Evolutionary conservation across 1,140 invertebrate genomes (phyloP).

Genomic region (Belonocnema kinseyi): DNA sequence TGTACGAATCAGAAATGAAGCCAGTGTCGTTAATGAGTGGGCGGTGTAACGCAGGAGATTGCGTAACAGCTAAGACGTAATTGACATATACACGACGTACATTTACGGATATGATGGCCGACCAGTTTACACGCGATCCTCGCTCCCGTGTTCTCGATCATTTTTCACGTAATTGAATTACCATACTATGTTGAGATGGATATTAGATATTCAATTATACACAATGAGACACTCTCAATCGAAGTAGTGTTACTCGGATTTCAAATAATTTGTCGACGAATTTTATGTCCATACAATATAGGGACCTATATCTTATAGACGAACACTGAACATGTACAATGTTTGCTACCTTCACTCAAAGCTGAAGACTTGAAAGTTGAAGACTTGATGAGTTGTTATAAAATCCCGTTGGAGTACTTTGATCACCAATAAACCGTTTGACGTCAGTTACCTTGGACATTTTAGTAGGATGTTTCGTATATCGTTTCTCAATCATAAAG

Average conservation of each 20-base stretch:
- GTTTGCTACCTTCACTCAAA: too few species aligned
- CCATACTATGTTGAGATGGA: background rate
- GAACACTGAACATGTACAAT: too few species aligned
- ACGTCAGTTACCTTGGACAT: too few species aligned
- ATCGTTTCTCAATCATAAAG: slow-evolving; percentile 27
- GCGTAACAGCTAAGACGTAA: slow-evolving; percentile 59
- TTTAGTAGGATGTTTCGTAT: too few species aligned
- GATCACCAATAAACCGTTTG: too few species aligned
- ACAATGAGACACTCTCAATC: background rate
- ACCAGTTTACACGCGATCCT: slow-evolving; percentile 55
- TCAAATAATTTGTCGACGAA: background rate
- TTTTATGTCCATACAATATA: too few species aligned
- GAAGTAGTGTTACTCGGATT: background rate
- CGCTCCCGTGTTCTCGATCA: slow-evolving; percentile 47
- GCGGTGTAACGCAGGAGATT: slow-evolving; percentile 53
- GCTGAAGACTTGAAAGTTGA: too few species aligned
- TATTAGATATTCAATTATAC: background rate
- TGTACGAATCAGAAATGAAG: slow-evolving; percentile 51
- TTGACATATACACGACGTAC: slow-evolving; percentile 63
- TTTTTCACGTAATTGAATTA: slow-evolving; percentile 28
- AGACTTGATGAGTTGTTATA: too few species aligned
- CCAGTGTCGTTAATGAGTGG: slow-evolving; percentile 59
- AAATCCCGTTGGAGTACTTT: too few species aligned
- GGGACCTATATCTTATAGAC: too few species aligned
- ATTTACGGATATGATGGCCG: slow-evolving; percentile 62